Conservation (phyloP, 2,797 vertebrate species). For the Typhlichthys eigenmanni region DNA sequence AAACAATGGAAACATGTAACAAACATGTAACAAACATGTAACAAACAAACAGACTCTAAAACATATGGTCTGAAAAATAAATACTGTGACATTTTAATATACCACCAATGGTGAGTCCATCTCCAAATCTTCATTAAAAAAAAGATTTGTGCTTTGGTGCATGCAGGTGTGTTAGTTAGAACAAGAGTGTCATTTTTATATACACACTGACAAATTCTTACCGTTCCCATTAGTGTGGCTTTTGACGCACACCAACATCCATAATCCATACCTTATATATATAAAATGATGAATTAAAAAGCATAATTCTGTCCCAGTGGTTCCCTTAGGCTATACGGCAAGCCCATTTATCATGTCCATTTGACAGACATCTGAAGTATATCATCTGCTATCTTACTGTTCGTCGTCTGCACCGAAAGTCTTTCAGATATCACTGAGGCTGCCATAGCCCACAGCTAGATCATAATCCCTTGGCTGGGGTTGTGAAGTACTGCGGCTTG, state of each 20-base stretch:
- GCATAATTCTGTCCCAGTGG: slow-evolving; percentile 1
- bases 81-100: too few species aligned
- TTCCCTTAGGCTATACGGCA: slow-evolving; percentile 26
- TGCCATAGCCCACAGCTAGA: slow-evolving; percentile 55
- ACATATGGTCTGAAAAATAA: too few species aligned
- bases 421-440: slow-evolving; percentile 48
- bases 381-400: slow-evolving; percentile 49
- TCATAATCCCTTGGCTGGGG: slow-evolving; percentile 55
- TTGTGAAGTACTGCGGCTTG: slow-evolving; percentile 54
- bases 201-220: too few species aligned
- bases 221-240: too few species aligned
- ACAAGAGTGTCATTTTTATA: too few species aligned
- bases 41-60: too few species aligned
- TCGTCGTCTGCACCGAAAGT: slow-evolving; percentile 54
- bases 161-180: too few species aligned
- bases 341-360: slow-evolving; percentile 40
- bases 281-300: slow-evolving; percentile 12
- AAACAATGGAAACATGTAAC: too few species aligned
- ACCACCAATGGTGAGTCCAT: too few species aligned
- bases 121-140: too few species aligned
- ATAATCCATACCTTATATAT: slow-evolving; percentile 19
- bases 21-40: too few species aligned
- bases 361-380: slow-evolving; percentile 55
- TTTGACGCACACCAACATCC: neutral
- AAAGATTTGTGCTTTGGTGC: too few species aligned